Conservation (phyloP, 2,797 vertebrate species). For the Margarornis squamiger region DNA sequence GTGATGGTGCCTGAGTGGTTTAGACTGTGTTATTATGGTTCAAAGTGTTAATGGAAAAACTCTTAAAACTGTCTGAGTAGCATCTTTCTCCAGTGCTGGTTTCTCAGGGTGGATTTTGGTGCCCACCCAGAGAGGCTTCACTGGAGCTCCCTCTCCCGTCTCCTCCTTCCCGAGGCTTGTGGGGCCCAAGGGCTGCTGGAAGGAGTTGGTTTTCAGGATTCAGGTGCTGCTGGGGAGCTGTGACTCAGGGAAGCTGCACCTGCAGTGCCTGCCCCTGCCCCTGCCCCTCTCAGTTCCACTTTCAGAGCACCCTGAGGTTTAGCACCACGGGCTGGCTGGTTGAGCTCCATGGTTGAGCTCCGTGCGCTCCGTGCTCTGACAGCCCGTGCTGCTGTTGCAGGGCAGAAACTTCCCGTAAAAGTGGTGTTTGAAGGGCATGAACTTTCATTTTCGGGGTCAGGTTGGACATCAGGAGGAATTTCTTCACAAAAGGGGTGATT, state of each 20-base stretch:
- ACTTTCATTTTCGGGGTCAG: too few relatives aligned
- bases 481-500: too few relatives aligned
- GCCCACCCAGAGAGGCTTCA: background rate
- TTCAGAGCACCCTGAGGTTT: background rate
- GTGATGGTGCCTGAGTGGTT: background rate
- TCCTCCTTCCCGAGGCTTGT: rapidly evolving
- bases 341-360: background rate
- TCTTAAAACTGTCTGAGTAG: background rate
- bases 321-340: background rate
- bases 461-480: too few relatives aligned
- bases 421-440: background rate
- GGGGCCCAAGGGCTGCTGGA: background rate
- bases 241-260: background rate
- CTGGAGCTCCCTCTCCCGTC: background rate
- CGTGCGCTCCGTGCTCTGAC: background rate
- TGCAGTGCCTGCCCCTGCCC: background rate
- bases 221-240: background rate
- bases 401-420: background rate
- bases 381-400: background rate
- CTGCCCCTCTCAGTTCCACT: background rate
- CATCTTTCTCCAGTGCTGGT: background rate
- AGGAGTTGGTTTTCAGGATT: background rate
- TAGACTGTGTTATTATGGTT: background rate
- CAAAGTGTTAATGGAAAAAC: background rate
- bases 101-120: background rate